These are phyloP conservation scores for Furnarius figulus DNA, from an alignment of 2,113 vertebrate species.

Conservation along the genomic window DNA sequence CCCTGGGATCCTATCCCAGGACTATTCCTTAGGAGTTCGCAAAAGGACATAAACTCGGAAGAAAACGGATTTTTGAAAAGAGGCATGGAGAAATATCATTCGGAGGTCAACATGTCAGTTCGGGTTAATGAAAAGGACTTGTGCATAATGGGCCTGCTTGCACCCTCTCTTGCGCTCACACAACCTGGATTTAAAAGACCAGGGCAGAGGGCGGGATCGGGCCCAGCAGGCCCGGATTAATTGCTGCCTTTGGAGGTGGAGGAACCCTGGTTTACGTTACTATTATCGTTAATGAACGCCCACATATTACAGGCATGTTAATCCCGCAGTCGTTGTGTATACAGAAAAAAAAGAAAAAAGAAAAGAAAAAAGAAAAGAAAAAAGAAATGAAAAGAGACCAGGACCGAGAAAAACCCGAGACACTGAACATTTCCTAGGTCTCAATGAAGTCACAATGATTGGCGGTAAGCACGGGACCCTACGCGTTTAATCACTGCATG, in stretches of 20 bases:
- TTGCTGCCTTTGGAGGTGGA: neutral
- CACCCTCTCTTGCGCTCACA: neutral
- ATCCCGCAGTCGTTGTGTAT: neutral
- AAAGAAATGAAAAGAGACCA: too few relatives aligned
- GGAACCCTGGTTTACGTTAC: conserved; percentile 24
- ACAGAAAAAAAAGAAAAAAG: rapidly evolving
- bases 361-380: too few relatives aligned
- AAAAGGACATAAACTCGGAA: neutral
- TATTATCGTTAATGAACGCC: neutral
- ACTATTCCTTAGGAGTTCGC: rapidly evolving
- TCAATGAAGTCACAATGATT: neutral
- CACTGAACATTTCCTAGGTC: neutral
- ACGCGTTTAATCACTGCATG: neutral
- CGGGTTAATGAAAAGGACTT: conserved; percentile 53
- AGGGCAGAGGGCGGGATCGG: conserved; percentile 21
- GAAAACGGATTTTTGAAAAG: neutral
- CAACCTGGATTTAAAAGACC: neutral
- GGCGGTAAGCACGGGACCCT: neutral
- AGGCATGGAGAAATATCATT: conserved; percentile 35
- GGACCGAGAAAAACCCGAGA: neutral
- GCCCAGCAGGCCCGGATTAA: conserved; percentile 24
- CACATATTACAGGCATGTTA: conserved; percentile 4
- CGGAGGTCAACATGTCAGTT: conserved; percentile 45
- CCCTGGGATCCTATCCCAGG: rapidly evolving
- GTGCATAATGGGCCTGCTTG: neutral